Evolutionary conservation across 2,797 vertebrate species (phyloP).

Genomic region (Siniperca undulata): DNA sequence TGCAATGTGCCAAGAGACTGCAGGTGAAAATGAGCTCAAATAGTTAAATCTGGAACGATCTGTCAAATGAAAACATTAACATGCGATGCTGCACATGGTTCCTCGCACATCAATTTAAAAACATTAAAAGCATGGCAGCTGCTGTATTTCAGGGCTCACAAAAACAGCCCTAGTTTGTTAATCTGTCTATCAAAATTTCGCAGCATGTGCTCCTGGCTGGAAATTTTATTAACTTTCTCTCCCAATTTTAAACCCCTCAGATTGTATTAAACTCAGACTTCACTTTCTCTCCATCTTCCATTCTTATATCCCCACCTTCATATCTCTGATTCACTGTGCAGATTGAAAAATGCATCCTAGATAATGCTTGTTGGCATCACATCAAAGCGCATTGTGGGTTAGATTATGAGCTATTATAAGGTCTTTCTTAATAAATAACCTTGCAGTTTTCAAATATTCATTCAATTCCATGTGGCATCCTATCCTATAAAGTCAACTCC

Average conservation of each 20-base stretch:
- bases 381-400: background rate
- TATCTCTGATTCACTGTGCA: background rate
- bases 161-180: background rate
- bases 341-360: background rate
- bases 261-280: background rate
- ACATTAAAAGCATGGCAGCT: background rate
- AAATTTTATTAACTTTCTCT: conserved; percentile 1
- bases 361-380: background rate
- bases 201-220: background rate
- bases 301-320: background rate
- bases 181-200: conserved; percentile 7
- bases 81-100: background rate
- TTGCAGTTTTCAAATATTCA: background rate
- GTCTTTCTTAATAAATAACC: background rate
- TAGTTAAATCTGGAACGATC: background rate
- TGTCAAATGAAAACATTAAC: background rate
- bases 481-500: background rate
- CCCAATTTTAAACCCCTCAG: conserved; percentile 1
- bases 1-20: background rate
- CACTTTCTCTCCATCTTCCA: background rate
- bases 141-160: background rate
- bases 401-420: background rate
- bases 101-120: background rate
- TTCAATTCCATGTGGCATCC: background rate
- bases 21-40: background rate